phyloP scores from a whole-genome alignment of 1,140 invertebrate genomes.

The Formica selysi region DNA sequence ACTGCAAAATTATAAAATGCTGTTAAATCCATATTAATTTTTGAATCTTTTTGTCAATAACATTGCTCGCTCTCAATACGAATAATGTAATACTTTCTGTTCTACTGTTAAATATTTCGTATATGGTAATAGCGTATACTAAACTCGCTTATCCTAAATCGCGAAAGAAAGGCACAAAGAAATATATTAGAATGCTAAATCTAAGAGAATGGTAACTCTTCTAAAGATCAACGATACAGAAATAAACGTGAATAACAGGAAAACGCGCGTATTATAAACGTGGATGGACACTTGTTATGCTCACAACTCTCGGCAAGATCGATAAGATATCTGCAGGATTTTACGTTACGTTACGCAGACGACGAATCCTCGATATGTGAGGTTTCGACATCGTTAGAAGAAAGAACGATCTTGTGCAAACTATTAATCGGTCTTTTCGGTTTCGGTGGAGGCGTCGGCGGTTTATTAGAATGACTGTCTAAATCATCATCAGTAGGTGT shows the following conservation, averaged over 20 bases:
- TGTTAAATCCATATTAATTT: conserved; percentile 3
- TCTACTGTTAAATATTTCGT: background rate
- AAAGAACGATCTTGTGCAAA: conserved; percentile 61
- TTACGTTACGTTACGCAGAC: conserved; percentile 68
- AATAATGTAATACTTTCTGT: conserved; percentile 48
- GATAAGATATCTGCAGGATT: conserved; percentile 26
- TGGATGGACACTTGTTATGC: conserved; percentile 28
- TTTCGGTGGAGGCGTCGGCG: conserved; percentile 82
- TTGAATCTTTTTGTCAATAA: conserved; percentile 36
- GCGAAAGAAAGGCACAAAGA: conserved; percentile 65
- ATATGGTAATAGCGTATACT: conserved; percentile 9
- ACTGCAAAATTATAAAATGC: conserved; percentile 34
- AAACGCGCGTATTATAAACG: conserved; percentile 15
- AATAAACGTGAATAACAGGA: conserved; percentile 24
- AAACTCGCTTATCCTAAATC: conserved; percentile 32
- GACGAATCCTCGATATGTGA: conserved; percentile 74
- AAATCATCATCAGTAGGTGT: conserved; percentile 66
- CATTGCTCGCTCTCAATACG: conserved; percentile 28
- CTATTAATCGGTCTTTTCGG: conserved; percentile 74
- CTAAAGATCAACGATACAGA: conserved; percentile 59
- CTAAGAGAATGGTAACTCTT: conserved; percentile 69
- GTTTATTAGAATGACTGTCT: conserved; percentile 69
- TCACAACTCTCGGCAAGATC: conserved; percentile 48
- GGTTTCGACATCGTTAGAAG: conserved; percentile 68
- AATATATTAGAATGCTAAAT: conserved; percentile 44